A percentile compares a stretch with the other conserved stretches of the same genome.
Evolutionary conservation across 2,797 vertebrate species (phyloP).

Genomic region (Thalassophryne amazonica): DNA sequence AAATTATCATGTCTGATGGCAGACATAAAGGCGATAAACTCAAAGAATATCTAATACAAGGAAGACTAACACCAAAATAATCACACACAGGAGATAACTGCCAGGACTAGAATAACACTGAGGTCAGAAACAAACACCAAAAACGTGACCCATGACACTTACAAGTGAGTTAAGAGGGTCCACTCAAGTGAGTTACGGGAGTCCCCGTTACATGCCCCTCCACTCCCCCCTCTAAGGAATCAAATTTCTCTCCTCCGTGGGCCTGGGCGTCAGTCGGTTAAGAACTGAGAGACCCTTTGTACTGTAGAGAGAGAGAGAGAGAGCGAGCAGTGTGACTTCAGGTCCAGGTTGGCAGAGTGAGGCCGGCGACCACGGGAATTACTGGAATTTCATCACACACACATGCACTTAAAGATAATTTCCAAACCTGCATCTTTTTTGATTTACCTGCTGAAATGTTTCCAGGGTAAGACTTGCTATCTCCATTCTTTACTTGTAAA

Average conservation of each 20-base stretch:
- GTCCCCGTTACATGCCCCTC: too few relatives aligned
- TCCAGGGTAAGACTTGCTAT: conserved; percentile 54
- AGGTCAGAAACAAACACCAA: too few relatives aligned
- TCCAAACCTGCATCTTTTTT: conserved; percentile 41
- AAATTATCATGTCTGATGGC: too few relatives aligned
- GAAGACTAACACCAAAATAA: too few relatives aligned
- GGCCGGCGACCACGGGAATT: conserved; percentile 41
- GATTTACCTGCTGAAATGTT: conserved; percentile 50
- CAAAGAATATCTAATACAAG: too few relatives aligned
- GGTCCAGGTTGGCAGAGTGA: conserved; percentile 13
- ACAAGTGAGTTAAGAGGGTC: too few relatives aligned
- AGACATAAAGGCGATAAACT: too few relatives aligned
- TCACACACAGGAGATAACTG: too few relatives aligned
- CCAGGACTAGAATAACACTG: too few relatives aligned
- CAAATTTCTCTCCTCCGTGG: conserved; percentile 69
- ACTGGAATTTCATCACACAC: conserved; percentile 44
- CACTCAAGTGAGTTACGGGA: too few relatives aligned
- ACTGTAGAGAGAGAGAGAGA: conserved; percentile 28
- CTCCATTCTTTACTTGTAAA: not conserved
- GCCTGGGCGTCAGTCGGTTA: conserved; percentile 56
- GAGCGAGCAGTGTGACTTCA: conserved; percentile 11
- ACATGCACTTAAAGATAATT: conserved; percentile 40
- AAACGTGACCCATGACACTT: too few relatives aligned
- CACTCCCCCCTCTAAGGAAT: conserved; percentile 42
- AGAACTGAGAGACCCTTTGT: conserved; percentile 71